Evolutionary conservation across 2,113 vertebrate species (phyloP).

Genomic region (Murina feae): DNA sequence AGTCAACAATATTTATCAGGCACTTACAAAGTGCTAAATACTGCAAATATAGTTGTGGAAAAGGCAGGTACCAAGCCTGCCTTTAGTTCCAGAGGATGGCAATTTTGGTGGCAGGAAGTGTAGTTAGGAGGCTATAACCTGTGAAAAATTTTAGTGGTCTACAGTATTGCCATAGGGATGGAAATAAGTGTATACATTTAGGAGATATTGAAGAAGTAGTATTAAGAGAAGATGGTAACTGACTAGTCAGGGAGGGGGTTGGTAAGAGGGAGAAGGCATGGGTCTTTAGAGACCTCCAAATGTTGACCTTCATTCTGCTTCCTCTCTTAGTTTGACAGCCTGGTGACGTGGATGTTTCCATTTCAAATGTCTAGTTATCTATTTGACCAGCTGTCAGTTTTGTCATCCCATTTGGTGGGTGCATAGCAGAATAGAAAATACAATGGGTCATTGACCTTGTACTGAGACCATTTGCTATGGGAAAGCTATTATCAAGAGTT

Average conservation of each 20-base stretch:
- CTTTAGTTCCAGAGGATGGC: neutral
- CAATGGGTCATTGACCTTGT: slow-evolving; percentile 33
- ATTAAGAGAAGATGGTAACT: neutral
- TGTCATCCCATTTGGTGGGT: slow-evolving; percentile 33
- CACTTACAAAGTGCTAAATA: neutral
- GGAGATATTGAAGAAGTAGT: neutral
- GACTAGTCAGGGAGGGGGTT: neutral
- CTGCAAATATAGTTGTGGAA: neutral
- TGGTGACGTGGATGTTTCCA: slow-evolving; percentile 20
- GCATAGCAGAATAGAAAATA: slow-evolving; percentile 19
- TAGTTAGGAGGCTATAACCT: neutral
- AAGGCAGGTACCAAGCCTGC: neutral
- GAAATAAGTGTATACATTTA: neutral
- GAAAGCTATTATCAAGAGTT: slow-evolving; percentile 59
- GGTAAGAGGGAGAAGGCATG: neutral
- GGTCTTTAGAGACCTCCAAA: neutral
- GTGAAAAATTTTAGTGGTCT: neutral
- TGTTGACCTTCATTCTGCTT: slow-evolving; percentile 2
- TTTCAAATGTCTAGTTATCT: neutral
- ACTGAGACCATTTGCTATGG: neutral
- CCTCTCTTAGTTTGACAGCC: neutral
- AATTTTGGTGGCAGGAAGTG: neutral
- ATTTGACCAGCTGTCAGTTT: slow-evolving; percentile 50
- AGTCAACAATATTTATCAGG: neutral
- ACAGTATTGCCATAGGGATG: neutral